phyloP scores from a whole-genome alignment of 1,140 invertebrate species.

The Ips typographus region DNA sequence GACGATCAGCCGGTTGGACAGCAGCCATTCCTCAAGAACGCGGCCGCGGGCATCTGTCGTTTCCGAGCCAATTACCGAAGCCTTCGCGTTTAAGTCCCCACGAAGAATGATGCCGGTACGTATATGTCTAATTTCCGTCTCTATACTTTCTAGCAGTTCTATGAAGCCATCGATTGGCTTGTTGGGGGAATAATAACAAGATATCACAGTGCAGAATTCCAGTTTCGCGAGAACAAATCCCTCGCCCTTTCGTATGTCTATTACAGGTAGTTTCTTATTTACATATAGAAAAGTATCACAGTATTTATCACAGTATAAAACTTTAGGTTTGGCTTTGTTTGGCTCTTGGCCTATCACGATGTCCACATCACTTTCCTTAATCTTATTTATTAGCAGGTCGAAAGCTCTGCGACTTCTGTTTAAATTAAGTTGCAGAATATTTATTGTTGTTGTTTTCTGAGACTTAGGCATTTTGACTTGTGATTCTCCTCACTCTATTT shows the following conservation, averaged over 20 bases:
- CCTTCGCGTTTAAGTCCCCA: neutral
- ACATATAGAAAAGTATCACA: neutral
- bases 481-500: too few species aligned
- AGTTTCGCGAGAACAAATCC: neutral
- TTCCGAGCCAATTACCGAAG: neutral
- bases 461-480: too few species aligned
- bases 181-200: neutral
- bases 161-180: neutral
- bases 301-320: neutral
- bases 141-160: neutral
- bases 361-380: neutral
- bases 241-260: neutral
- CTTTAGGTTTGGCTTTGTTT: neutral
- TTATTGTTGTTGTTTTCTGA: neutral
- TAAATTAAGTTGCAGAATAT: neutral
- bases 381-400: neutral
- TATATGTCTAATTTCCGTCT: neutral
- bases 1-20: neutral
- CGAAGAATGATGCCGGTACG: neutral
- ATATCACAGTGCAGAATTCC: neutral
- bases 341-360: neutral
- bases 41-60: neutral
- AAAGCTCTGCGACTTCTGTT: neutral
- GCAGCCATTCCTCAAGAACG: neutral
- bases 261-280: neutral